A percentile compares a stretch with the other conserved stretches of the same genome.
Evolutionary conservation across 1,140 invertebrate species (phyloP).

Genomic region (Drosophila navojoa): DNA sequence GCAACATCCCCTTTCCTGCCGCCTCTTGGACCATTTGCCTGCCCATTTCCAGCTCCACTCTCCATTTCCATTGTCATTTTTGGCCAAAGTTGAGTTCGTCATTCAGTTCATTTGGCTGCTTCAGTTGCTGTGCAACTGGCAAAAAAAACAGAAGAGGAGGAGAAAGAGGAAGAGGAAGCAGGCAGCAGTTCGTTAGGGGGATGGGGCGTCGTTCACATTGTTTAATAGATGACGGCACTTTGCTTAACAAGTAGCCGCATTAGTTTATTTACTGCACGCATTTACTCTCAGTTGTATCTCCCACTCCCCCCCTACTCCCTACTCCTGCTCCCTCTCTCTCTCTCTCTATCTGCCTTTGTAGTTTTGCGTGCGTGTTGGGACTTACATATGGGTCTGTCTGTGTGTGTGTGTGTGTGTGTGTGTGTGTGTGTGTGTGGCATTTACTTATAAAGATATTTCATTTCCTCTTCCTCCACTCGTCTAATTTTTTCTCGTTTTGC

Average conservation of each 20-base stretch:
- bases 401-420: constrained; percentile 55
- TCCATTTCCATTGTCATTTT: constrained; percentile 48
- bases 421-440: constrained; percentile 63
- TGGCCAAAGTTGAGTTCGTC: constrained; percentile 59
- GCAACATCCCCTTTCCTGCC: not conserved
- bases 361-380: constrained; percentile 3
- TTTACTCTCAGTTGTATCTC: constrained; percentile 15
- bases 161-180: not conserved
- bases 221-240: constrained; percentile 81
- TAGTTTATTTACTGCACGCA: constrained; percentile 74
- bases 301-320: not conserved
- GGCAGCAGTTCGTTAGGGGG: too few species aligned
- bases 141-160: not conserved
- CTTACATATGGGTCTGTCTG: constrained; percentile 36
- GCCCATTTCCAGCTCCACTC: constrained; percentile 14
- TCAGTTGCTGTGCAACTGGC: not conserved
- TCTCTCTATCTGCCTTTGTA: not conserved
- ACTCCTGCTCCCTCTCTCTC: not conserved
- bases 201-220: constrained; percentile 49
- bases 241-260: constrained; percentile 79
- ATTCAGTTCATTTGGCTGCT: constrained; percentile 63
- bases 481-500: constrained; percentile 1
- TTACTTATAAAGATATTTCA: constrained; percentile 68
- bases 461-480: constrained; percentile 22
- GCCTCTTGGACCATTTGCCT: not conserved